Conservation (phyloP, 2,888 invertebrate genomes). For the Saturnia japonica region DNA sequence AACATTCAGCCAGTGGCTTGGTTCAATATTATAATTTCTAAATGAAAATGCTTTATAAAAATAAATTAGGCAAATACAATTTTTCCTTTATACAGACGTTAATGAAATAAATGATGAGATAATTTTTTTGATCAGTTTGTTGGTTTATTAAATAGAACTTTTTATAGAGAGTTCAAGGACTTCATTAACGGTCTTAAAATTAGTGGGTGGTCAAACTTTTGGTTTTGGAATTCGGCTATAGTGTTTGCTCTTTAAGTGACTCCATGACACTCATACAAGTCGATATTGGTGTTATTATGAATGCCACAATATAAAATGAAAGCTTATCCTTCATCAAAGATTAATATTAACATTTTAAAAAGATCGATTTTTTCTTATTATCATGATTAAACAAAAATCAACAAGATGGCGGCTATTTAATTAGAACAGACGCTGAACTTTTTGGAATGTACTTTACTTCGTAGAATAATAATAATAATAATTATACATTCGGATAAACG, state of each 20-base stretch:
- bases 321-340: no score
- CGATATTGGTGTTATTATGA: neutral
- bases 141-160: neutral
- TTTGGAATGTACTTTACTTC: neutral
- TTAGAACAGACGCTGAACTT: neutral
- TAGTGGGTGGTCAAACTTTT: neutral
- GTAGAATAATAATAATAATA: constrained; percentile 21
- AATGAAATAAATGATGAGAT: no score
- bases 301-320: neutral
- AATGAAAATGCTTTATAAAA: neutral
- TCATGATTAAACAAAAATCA: neutral
- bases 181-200: neutral
- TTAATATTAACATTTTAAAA: no score
- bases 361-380: no score
- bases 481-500: constrained; percentile 49
- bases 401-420: neutral
- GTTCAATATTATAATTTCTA: neutral
- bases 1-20: neutral
- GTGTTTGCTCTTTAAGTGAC: neutral
- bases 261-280: neutral
- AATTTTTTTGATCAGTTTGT: no score
- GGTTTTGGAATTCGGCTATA: neutral
- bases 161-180: neutral
- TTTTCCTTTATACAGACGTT: no score
- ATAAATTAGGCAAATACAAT: no score